Percentiles rank a stretch among this genome's conserved stretches.
Evolutionary conservation across 2,888 invertebrate genomes (phyloP).

Genomic region (Nemurella pictetii): DNA sequence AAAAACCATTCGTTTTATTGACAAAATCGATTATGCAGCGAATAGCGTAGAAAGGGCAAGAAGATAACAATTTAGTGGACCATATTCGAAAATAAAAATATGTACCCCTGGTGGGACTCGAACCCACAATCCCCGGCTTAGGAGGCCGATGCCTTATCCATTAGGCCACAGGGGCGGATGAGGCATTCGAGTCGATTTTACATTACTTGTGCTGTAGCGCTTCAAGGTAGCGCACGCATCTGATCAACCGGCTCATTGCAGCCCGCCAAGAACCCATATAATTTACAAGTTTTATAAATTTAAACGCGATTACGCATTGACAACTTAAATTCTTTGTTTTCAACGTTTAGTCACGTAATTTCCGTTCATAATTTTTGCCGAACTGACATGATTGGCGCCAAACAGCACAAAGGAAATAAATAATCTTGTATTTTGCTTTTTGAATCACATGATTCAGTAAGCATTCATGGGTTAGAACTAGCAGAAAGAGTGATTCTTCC

Average conservation of each 20-base stretch:
- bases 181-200: not conserved
- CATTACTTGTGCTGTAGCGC: not conserved
- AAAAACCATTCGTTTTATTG: no score
- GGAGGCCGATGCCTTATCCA: constrained; percentile 85
- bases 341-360: not conserved
- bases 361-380: not conserved
- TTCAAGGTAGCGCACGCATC: not conserved
- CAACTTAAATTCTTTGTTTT: not conserved
- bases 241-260: not conserved
- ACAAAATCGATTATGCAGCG: not conserved
- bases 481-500: no score
- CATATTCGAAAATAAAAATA: constrained; percentile 35
- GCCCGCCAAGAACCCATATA: not conserved
- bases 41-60: not conserved
- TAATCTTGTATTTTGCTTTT: not conserved
- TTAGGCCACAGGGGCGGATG: constrained; percentile 75
- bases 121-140: constrained; percentile 85
- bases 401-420: not conserved
- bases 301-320: no score
- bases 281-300: not conserved
- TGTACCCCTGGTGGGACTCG: constrained; percentile 85
- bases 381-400: not conserved
- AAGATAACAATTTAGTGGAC: not conserved
- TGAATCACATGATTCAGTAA: no score
- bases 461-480: no score